Evolutionary conservation across 2,797 vertebrate genomes (phyloP), one percentile per base, ranked within the genome.

Genomic region (Coendou prehensilis): DNA sequence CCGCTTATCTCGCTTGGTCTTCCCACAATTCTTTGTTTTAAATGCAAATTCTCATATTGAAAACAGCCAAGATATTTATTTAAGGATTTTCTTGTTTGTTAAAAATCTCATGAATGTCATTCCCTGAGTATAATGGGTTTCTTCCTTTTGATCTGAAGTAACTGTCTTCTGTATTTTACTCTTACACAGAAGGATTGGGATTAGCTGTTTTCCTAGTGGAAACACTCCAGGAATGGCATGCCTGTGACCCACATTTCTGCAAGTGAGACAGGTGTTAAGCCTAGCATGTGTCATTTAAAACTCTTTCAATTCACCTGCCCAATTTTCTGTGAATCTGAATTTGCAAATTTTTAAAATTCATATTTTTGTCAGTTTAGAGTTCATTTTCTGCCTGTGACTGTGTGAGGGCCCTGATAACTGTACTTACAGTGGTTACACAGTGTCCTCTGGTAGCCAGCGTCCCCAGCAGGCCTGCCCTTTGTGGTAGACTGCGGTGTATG

Each of bases 21-120:
- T 23, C 41, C 37, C 71, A 9, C 64, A 91, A 92, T 96, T 92
- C 61, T 76, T 87, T 94, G 73, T 91, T 80, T 90, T 91, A 76
- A 93, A 59, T 92, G 78, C 52, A 88, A 83, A 87, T 96, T 76
- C 6, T 78, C n/a, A 59, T 84, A 56, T n/a, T 85, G 54, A 90
- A 93, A 61, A 37, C 80, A 20, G 69, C 93, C 54, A 69, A 83
- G 85, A n/a, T 82, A 41, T 47, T 92, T 76, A 86, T 86, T 92
- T 91, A 69, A 54, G 59, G 76, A 73, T 86, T 89, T 85, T n/a
- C 69, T 56, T 85, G 59, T 67, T 87, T 94, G 41, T 54, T 78
- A 15, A 15, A 71, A 75, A 57, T 86, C 41, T 73, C 45, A 79
- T 45, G 52, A 57, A 52, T 88, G 59, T n/a, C 37, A 37, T 87